phyloP scores from a whole-genome alignment of 2,888 invertebrate species.

The Atethmia centrago region DNA sequence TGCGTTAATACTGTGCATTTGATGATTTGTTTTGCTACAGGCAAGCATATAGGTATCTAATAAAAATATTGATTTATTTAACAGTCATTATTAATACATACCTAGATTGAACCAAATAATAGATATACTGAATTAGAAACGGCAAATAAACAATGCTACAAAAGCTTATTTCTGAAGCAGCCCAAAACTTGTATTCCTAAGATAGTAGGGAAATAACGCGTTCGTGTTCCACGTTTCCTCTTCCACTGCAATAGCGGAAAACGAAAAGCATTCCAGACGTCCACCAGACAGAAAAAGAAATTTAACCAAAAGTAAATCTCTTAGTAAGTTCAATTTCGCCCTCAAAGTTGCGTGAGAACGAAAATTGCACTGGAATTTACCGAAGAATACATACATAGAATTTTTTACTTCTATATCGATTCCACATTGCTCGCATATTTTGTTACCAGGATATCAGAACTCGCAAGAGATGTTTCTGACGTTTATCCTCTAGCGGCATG shows the following conservation, averaged over 20 bases:
- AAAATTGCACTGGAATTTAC: constrained; percentile 55
- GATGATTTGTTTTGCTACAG: constrained; percentile 16
- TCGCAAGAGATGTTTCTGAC: constrained; percentile 13
- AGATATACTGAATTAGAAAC: constrained; percentile 1
- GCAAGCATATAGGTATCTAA: neutral
- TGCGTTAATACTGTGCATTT: constrained; percentile 1
- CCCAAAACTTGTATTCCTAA: constrained; percentile 26
- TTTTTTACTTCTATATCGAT: constrained; percentile 33
- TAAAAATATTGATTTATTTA: neutral
- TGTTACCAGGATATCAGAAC: constrained; percentile 25
- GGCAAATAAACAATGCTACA: neutral
- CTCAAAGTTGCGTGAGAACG: constrained; percentile 53
- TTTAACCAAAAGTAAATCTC: constrained; percentile 61
- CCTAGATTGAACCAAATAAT: constrained; percentile 1
- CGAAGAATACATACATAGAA: constrained; percentile 22
- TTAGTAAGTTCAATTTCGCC: constrained; percentile 60
- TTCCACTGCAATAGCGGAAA: constrained; percentile 48
- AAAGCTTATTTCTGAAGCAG: constrained; percentile 19
- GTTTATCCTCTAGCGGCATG: constrained; percentile 14
- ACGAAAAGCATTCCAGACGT: constrained; percentile 57
- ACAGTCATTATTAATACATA: neutral
- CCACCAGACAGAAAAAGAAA: constrained; percentile 62
- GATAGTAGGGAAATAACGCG: constrained; percentile 39
- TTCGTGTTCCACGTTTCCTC: constrained; percentile 38
- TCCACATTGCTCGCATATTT: constrained; percentile 41